Base-by-base conservation (phyloP, 2,113 vertebrate species). In the Lasiurus borealis region DNA sequence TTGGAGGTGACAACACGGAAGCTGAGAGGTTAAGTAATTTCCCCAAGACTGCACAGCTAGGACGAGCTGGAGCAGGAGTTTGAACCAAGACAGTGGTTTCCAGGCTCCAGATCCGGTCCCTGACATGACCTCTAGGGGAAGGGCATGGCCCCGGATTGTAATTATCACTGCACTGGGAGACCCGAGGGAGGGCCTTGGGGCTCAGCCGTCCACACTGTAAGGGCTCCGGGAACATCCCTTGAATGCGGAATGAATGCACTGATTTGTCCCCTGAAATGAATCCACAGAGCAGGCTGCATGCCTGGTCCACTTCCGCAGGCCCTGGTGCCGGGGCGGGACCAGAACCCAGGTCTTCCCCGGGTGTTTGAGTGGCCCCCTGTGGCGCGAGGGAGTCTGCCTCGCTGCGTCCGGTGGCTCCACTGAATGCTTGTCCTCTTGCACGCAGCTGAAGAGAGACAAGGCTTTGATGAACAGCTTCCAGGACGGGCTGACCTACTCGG, bases 401-500 rank as follows among this genome's bases (percentile, higher is more conserved):
- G 0, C 9, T 25, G 23, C 81, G 73, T 29, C 50, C 16, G 34
- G 8, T 14, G 6, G 10, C 46, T 25, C 1, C 9, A 21, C 84
- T 94, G 31, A 96, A 4, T 12, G 16, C 12, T 34, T 94, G 5
- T 80, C 66, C 15, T 97, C 73, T 90, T 18, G 3, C 64, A 85
- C 59, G 31, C 97, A 99, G 99, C 88, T 98, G 29, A 95, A 98
- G 91, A 97, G 86, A 11, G 85, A 98, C 13, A 78, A 59, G 0
- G 3, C 0, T 2, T 88, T 99, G 0, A 27, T 29, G 23, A 54
- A 6, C 4, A 0, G 2, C 69, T 98, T 95, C 87, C 91, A 68
- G 73, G 27, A 23, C n/a, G 54, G 50, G 29, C 97, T 96, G 72
- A 93, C 97, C 89, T 99, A 99, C 94, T 0, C 3, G 4, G 96